Evolutionary conservation across 2,113 vertebrate genomes (phyloP).

Genomic region (Glaucomys volans): DNA sequence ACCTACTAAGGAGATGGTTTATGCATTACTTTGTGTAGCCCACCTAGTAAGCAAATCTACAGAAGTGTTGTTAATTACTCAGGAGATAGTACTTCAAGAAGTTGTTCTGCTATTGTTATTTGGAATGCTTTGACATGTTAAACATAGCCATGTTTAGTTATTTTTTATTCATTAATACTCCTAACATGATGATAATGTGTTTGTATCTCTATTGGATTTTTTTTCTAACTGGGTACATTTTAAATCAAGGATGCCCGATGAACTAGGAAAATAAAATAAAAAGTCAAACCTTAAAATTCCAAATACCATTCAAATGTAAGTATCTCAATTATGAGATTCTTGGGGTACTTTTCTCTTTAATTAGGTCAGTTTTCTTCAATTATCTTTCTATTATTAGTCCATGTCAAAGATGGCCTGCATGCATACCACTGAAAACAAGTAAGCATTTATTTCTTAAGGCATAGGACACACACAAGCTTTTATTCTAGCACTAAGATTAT

Average conservation of each 20-base stretch:
- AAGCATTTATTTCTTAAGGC: not conserved
- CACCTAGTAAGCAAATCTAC: constrained; percentile 18
- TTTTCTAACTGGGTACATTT: not conserved
- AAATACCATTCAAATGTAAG: constrained; percentile 9
- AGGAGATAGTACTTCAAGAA: constrained; percentile 77
- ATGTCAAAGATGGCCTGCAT: constrained; percentile 44
- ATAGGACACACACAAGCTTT: constrained; percentile 28
- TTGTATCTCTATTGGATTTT: not conserved
- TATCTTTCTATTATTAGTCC: constrained; percentile 67
- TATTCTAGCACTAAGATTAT: not conserved
- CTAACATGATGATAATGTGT: constrained; percentile 21
- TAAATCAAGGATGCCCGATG: constrained; percentile 30
- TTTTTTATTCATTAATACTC: constrained; percentile 64
- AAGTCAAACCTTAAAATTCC: not conserved
- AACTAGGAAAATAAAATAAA: constrained; percentile 25
- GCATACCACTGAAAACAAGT: constrained; percentile 62
- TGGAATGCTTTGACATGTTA: constrained; percentile 50
- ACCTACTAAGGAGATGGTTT: not conserved
- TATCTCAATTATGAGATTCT: constrained; percentile 48
- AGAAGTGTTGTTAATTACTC: constrained; percentile 34
- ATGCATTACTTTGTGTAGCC: constrained; percentile 52
- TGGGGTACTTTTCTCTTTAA: not conserved
- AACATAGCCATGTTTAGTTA: constrained; percentile 71
- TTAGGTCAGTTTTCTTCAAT: constrained; percentile 56
- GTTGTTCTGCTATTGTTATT: constrained; percentile 56